Conservation (phyloP, 2,888 invertebrate genomes). For the Cantharis flavilabris region DNA sequence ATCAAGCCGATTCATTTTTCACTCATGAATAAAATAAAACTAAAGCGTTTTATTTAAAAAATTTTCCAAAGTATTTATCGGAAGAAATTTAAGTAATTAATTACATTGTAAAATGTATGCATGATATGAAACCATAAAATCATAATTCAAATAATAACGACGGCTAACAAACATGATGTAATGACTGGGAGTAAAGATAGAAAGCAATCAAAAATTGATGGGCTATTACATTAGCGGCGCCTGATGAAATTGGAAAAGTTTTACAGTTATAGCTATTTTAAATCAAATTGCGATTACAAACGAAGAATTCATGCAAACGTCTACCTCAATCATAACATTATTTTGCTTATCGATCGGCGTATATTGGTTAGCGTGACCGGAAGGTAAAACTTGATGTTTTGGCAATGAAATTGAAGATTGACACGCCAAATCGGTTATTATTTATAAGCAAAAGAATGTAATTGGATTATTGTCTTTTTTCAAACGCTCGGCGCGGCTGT, state of each 20-base stretch:
- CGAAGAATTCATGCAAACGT: slow-evolving; percentile 36
- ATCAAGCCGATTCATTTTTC: not conserved
- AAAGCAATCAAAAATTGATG: slow-evolving; percentile 50
- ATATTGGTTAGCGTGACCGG: slow-evolving; percentile 37
- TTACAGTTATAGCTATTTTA: slow-evolving; percentile 47
- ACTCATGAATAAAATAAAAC: not conserved
- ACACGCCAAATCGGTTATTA: slow-evolving; percentile 33
- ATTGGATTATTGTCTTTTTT: not conserved
- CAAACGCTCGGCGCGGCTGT: not conserved
- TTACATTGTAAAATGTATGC: slow-evolving; percentile 1
- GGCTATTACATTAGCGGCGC: slow-evolving; percentile 41
- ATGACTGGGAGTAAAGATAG: slow-evolving; percentile 26
- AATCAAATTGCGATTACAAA: slow-evolving; percentile 41
- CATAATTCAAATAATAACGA: slow-evolving; percentile 24
- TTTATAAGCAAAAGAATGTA: slow-evolving; percentile 12
- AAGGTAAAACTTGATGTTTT: slow-evolving; percentile 38
- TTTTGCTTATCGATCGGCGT: slow-evolving; percentile 36
- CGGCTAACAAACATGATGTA: slow-evolving; percentile 21
- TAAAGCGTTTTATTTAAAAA: not conserved
- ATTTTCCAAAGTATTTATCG: not conserved
- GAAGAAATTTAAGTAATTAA: not conserved
- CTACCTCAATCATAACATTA: slow-evolving; percentile 36
- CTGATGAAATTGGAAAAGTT: slow-evolving; percentile 54
- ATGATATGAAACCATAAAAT: slow-evolving; percentile 25
- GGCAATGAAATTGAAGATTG: slow-evolving; percentile 38